phyloP scores from a whole-genome alignment of 2,113 vertebrate genomes.

The Pseudonaja textilis region DNA sequence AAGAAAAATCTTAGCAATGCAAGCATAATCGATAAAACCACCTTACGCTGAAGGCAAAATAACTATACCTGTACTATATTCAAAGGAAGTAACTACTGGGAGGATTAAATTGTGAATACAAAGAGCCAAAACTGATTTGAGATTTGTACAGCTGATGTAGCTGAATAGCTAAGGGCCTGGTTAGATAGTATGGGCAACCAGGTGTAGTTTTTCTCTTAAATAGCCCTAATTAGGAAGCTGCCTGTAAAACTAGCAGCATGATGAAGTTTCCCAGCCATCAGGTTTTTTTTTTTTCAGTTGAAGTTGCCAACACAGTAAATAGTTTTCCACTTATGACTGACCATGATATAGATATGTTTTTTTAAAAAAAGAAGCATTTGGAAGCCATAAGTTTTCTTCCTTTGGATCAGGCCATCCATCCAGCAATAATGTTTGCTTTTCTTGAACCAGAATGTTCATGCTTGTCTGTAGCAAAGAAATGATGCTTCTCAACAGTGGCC shows the following conservation, averaged over 20 bases:
- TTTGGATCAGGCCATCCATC: not conserved
- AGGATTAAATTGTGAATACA: slow-evolving; percentile 43
- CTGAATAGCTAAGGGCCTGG: not conserved
- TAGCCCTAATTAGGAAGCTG: not conserved
- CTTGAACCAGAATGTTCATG: not conserved
- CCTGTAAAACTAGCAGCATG: not conserved
- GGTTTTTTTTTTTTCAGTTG: not conserved
- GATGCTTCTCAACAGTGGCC: not conserved
- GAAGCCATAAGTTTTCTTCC: not conserved
- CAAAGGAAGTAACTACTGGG: slow-evolving; percentile 32
- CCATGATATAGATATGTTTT: not conserved
- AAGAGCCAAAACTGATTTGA: slow-evolving; percentile 38
- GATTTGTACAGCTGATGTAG: slow-evolving; percentile 17
- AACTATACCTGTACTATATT: slow-evolving; percentile 53
- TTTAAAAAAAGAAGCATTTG: not conserved
- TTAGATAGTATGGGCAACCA: not conserved
- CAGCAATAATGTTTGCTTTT: not conserved
- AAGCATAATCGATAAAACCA: slow-evolving; percentile 55
- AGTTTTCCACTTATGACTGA: not conserved
- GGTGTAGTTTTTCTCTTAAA: not conserved
- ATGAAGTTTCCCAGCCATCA: not conserved
- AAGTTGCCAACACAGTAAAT: not conserved
- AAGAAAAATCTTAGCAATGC: slow-evolving; percentile 35
- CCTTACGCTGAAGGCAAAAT: slow-evolving; percentile 49
- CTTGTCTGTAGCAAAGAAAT: not conserved